Evolutionary conservation across 1,140 invertebrate species (phyloP).

Genomic region (Theocolax elegans): DNA sequence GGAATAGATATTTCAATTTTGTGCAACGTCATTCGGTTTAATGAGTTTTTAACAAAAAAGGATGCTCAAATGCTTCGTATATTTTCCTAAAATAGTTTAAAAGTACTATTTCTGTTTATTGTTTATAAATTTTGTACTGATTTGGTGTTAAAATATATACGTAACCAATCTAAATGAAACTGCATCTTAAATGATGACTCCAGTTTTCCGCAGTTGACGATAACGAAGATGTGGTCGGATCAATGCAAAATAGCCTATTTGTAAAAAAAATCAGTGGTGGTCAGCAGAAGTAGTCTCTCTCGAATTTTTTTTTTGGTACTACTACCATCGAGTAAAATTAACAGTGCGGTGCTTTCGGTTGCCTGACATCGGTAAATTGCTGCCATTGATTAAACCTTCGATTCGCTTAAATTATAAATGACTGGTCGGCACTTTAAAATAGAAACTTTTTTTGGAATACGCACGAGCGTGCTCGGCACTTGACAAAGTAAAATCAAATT

Average conservation of each 20-base stretch:
- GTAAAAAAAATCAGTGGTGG: conserved; percentile 31
- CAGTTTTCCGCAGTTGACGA: too few relatives aligned
- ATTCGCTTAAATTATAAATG: conserved; percentile 37
- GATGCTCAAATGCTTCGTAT: too few relatives aligned
- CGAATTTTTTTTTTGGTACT: conserved; percentile 12
- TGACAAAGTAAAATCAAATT: conserved; percentile 35
- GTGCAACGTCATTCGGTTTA: too few relatives aligned
- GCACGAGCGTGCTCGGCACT: conserved; percentile 2
- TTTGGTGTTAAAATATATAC: too few relatives aligned
- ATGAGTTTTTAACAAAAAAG: too few relatives aligned
- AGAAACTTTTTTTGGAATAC: conserved; percentile 8
- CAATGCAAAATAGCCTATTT: conserved; percentile 8
- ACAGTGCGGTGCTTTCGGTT: conserved; percentile 21
- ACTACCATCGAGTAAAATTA: conserved; percentile 30
- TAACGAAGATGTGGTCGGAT: conserved; percentile 11
- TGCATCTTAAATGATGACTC: too few relatives aligned
- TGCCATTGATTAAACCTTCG: conserved; percentile 39
- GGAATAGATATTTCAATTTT: too few relatives aligned
- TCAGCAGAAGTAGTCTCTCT: background rate
- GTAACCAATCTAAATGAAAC: too few relatives aligned
- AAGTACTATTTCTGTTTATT: too few relatives aligned
- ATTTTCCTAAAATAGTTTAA: too few relatives aligned
- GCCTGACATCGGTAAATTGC: conserved; percentile 37
- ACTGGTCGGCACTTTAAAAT: conserved; percentile 21
- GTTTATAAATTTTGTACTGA: too few relatives aligned